A percentile compares a stretch with the other conserved stretches of the same genome.
Conservation (phyloP, 1,140 invertebrate genomes). For the Drosophila sp. region DNA sequence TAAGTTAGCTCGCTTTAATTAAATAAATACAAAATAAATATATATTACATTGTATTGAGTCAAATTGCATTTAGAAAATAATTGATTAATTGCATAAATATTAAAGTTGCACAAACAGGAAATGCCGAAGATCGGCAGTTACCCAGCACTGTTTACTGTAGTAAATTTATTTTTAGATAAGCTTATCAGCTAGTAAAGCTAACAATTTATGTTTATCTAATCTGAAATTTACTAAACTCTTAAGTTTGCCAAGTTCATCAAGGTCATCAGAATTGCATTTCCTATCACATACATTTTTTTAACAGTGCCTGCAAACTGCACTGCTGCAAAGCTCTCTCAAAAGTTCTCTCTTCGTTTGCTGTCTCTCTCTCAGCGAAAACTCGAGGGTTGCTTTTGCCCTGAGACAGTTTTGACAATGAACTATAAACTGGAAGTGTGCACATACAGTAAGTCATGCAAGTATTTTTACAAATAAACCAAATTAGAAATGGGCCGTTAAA, state of each 20-base stretch:
- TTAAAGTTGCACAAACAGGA: no score
- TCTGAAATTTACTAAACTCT: no score
- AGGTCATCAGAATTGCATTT: neutral
- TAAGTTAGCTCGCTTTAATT: no score
- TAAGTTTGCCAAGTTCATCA: neutral
- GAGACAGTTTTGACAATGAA: conserved; percentile 77
- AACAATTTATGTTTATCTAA: neutral
- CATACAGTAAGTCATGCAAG: neutral
- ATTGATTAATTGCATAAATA: no score
- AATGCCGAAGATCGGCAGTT: neutral
- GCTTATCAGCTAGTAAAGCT: neutral
- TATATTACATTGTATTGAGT: no score
- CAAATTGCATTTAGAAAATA: no score
- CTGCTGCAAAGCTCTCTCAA: conserved; percentile 4
- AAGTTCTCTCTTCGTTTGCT: conserved; percentile 3
- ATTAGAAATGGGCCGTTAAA: no score
- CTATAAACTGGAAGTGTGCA: conserved; percentile 72
- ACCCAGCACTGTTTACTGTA: neutral
- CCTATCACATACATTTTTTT: conserved; percentile 11
- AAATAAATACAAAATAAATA: no score
- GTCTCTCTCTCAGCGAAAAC: conserved; percentile 1
- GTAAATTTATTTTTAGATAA: neutral
- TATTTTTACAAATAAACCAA: neutral
- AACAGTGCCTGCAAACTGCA: conserved; percentile 33
- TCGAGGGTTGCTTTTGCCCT: conserved; percentile 25